Conservation (phyloP, 2,888 invertebrate genomes). For the Nemotelus pantherinus region DNA sequence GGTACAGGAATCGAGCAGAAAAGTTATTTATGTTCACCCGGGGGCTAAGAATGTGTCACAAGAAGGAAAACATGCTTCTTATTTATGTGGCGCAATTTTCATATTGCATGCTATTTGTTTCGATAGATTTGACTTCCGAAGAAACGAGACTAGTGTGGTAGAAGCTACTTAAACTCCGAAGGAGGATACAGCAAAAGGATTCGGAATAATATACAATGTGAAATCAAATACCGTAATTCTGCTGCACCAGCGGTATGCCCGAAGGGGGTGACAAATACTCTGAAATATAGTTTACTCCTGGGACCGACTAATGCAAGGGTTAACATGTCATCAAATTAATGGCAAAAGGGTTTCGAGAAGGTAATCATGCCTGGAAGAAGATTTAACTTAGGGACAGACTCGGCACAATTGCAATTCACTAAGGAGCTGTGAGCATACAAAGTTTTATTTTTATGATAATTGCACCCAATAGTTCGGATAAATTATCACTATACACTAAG, state of each 20-base stretch:
- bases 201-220: slow-evolving; percentile 8
- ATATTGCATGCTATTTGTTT: slow-evolving; percentile 48
- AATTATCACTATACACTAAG: too few species aligned
- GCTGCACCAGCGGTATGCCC: slow-evolving; percentile 31
- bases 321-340: slow-evolving; percentile 45
- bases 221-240: slow-evolving; percentile 31
- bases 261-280: slow-evolving; percentile 42
- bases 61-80: slow-evolving; percentile 52
- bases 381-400: not conserved
- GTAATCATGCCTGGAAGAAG: not conserved
- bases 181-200: not conserved
- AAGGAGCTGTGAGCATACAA: slow-evolving; percentile 22
- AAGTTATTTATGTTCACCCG: slow-evolving; percentile 55
- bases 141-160: slow-evolving; percentile 9
- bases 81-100: slow-evolving; percentile 56
- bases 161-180: slow-evolving; percentile 10
- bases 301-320: slow-evolving; percentile 42
- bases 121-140: not conserved
- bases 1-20: not conserved
- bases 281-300: slow-evolving; percentile 30
- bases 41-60: slow-evolving; percentile 54
- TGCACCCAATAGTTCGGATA: slow-evolving; percentile 25
- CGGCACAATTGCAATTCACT: slow-evolving; percentile 33
- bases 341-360: slow-evolving; percentile 28
- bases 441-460: slow-evolving; percentile 42